Evolutionary conservation across 1,140 invertebrate genomes (phyloP), one percentile per base, ranked within the genome.

Genomic region (Yoshiicerus persimilis): DNA sequence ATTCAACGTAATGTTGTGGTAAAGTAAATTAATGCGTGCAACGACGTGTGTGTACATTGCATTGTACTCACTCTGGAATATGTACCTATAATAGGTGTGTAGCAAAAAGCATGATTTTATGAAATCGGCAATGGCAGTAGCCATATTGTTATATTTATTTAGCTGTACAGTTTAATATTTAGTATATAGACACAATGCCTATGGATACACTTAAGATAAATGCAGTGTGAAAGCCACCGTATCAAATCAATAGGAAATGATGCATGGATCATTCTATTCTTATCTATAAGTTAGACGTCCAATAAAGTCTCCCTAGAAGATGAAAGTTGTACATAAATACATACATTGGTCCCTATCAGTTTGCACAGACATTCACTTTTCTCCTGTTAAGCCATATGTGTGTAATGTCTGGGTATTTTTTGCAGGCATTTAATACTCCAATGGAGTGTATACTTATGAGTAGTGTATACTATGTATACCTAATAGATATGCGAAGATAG

Each of bases 161-260:
- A 16, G n/a, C 16, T 5, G 47, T 56, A 56, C n/a, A n/a, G n/a
- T n/a, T n/a, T n/a, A 16, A 16, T 56, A 56, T 56, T 56, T 56
- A 56, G 47, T 47, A 47, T 47, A 56, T 39, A 13, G 13, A n/a
- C n/a, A n/a, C n/a, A 39, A 39, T 39, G 13, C 2, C 9, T 39
- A 56, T 56, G 47, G 1, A n/a, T 56, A 34, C 30, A 85, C 25
- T 85, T 56, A 39, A 47, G 39, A 56, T 56, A 85, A 56, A 85
- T 85, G 38, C 38, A 34, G 83, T 85, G 83, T 85, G 83, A 85
- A 85, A 85, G 83, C 83, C 83, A 85, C 39, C 38, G n/a, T 85
- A 85, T 85, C 83, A 23, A 85, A 85, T 85, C 83, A 85, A 85
- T 85, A 85, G 75, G 75, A 80, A 80, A 80, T 80, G 75, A 34